A percentile compares a stretch with the other conserved stretches of the same genome.
Conservation (phyloP, 2,113 vertebrate genomes). For the Pomatorhinus ruficollis region DNA sequence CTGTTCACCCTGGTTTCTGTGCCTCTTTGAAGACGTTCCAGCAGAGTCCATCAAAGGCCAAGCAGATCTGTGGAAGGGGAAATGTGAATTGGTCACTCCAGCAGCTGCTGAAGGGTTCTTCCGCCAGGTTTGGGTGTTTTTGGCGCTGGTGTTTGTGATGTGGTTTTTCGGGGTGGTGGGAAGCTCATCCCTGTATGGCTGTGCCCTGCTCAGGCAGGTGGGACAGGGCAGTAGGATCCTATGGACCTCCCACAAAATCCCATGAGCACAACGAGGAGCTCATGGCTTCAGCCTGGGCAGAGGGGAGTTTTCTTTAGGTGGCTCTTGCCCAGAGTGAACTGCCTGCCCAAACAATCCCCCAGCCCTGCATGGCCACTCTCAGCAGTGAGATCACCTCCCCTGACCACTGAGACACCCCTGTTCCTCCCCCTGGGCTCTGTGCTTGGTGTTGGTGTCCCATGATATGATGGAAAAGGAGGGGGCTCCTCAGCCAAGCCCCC, state of each 20-base stretch:
- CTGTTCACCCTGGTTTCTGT: conserved; percentile 15
- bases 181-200: neutral
- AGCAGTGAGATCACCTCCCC: neutral
- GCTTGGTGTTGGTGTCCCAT: neutral
- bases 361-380: neutral
- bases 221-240: neutral
- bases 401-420: neutral
- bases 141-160: neutral
- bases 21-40: conserved; percentile 58
- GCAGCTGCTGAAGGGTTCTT: conserved; percentile 29
- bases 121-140: neutral
- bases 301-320: neutral
- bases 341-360: neutral
- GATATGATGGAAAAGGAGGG: neutral
- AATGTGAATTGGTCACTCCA: neutral
- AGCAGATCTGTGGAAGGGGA: neutral
- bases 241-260: neutral
- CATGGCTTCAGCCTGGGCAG: neutral
- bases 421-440: neutral
- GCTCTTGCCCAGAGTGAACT: neutral
- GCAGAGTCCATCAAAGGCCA: conserved; percentile 30
- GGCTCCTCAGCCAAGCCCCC: neutral
- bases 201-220: neutral
- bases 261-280: accelerated
- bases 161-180: conserved; percentile 7